A percentile compares a stretch with the other conserved stretches of the same genome.
phyloP scores from a whole-genome alignment of 2,113 vertebrate genomes.

The Chiloscyllium plagiosum region DNA sequence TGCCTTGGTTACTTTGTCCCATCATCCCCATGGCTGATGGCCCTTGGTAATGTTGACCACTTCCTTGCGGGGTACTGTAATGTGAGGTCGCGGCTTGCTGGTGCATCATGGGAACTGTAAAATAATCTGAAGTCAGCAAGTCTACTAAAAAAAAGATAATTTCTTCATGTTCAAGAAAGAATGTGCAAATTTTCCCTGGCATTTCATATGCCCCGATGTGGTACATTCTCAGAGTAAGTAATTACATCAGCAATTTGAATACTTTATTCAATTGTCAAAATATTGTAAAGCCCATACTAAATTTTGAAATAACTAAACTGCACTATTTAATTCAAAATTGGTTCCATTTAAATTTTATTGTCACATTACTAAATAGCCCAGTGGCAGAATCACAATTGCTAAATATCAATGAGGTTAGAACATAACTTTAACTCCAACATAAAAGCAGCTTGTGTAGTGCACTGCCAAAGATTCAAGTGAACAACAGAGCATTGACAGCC shows the following conservation, averaged over 20 bases:
- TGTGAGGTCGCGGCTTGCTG: constrained; percentile 83
- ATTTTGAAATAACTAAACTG: neutral
- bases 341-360: neutral
- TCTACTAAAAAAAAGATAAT: neutral
- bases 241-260: neutral
- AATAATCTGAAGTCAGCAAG: constrained; percentile 36
- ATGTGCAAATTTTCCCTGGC: neutral
- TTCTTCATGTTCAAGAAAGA: neutral
- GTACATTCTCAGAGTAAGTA: neutral
- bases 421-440: neutral
- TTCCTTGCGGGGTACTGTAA: constrained; percentile 74
- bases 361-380: too few relatives aligned
- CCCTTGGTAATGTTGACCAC: constrained; percentile 83
- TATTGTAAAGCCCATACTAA: neutral
- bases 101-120: constrained; percentile 88
- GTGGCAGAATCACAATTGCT: neutral
- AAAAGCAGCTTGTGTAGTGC: neutral
- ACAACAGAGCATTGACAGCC: neutral
- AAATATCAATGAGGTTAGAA: neutral
- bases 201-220: too few relatives aligned
- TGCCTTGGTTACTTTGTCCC: constrained; percentile 80
- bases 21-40: constrained; percentile 84
- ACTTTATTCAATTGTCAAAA: neutral
- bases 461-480: neutral
- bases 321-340: neutral